These are phyloP conservation scores for Leptinotarsa defecta DNA, from an alignment of 1,140 invertebrate genomes.

Conservation along the genomic window DNA sequence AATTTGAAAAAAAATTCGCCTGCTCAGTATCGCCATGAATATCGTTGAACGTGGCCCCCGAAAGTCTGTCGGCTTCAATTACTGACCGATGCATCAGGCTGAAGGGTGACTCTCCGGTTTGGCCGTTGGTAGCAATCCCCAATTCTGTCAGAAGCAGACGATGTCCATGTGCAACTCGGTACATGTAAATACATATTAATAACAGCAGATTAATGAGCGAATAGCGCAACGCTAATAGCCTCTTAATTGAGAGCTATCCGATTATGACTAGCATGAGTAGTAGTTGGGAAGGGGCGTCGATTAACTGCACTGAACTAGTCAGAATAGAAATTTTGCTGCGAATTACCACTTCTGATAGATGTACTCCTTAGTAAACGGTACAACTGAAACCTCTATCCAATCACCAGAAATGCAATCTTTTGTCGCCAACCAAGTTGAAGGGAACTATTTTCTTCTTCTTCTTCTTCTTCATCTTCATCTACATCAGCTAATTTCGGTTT, in stretches of 20 bases:
- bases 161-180: constrained; percentile 35
- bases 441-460: too few species aligned
- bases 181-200: constrained; percentile 42
- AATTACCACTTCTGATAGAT: too few species aligned
- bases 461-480: too few species aligned
- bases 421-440: too few species aligned
- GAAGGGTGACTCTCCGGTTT: not conserved
- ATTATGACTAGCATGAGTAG: constrained; percentile 25
- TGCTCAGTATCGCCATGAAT: too few species aligned
- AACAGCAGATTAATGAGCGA: constrained; percentile 38
- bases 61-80: not conserved
- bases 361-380: too few species aligned
- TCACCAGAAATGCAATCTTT: too few species aligned
- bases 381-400: too few species aligned
- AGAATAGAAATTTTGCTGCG: too few species aligned
- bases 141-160: constrained; percentile 18
- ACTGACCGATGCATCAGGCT: not conserved
- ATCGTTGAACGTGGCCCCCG: not conserved
- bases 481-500: too few species aligned
- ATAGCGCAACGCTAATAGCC: constrained; percentile 33
- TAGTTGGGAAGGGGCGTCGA: not conserved
- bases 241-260: constrained; percentile 38
- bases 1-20: too few species aligned
- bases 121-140: not conserved
- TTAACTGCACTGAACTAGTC: not conserved